These are phyloP conservation scores for Drosophila bocqueti DNA, from an alignment of 1,140 invertebrate genomes.

Conservation along the genomic window DNA sequence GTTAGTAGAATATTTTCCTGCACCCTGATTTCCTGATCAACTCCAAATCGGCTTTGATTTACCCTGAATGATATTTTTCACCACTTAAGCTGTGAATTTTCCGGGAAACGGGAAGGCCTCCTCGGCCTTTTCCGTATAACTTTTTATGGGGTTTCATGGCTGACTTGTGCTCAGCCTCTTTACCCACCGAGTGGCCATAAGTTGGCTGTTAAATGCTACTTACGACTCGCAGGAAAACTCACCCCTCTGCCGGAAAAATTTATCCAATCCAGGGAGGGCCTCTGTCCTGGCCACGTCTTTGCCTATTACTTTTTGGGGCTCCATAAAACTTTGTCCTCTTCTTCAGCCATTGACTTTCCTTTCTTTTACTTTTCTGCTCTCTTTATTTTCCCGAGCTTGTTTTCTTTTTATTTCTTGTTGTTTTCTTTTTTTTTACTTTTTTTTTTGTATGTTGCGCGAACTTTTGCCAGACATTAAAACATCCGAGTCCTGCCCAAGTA, in stretches of 20 bases:
- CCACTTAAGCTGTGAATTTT: slow-evolving; percentile 1
- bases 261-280: slow-evolving; percentile 13
- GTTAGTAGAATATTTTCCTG: not conserved
- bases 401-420: slow-evolving; percentile 30
- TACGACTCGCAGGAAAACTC: slow-evolving; percentile 65
- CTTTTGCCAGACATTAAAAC: slow-evolving; percentile 76
- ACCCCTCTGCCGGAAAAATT: slow-evolving; percentile 9
- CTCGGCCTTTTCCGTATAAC: slow-evolving; percentile 22
- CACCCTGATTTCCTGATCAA: slow-evolving; percentile 9
- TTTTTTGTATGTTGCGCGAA: slow-evolving; percentile 39
- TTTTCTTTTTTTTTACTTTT: slow-evolving; percentile 7
- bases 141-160: slow-evolving; percentile 69
- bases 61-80: slow-evolving; percentile 33
- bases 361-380: slow-evolving; percentile 62
- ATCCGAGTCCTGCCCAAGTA: slow-evolving; percentile 38
- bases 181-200: slow-evolving; percentile 66
- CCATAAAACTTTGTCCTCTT: slow-evolving; percentile 81
- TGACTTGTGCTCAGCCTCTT: slow-evolving; percentile 44
- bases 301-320: slow-evolving; percentile 77
- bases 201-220: slow-evolving; percentile 82
- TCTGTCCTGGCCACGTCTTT: slow-evolving; percentile 31
- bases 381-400: slow-evolving; percentile 50
- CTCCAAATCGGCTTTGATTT: slow-evolving; percentile 43
- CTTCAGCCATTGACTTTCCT: slow-evolving; percentile 70
- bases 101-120: too few species aligned